Percentiles rank a stretch among this genome's conserved stretches.
Conservation (phyloP, 2,797 vertebrate genomes). For the Phoeniculus purpureus region DNA sequence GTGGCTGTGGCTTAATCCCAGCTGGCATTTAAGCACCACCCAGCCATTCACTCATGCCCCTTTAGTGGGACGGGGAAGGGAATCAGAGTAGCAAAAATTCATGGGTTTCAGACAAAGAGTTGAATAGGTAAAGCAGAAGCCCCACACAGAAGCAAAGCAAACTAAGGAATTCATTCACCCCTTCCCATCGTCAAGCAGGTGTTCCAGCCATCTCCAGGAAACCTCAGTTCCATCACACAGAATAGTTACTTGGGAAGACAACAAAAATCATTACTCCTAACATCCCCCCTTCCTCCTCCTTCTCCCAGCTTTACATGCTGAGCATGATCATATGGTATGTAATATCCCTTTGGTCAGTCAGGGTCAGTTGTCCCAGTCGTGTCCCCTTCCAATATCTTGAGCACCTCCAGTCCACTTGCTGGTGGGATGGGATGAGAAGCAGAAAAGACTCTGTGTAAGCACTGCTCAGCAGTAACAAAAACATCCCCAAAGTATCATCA, state of each 20-base stretch:
- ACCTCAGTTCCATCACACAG: not conserved
- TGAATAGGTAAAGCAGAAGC: not conserved
- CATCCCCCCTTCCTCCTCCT: not conserved
- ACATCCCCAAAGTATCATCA: not conserved
- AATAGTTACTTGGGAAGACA: not conserved
- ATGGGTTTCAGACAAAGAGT: not conserved
- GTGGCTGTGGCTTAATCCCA: not conserved
- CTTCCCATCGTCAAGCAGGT: not conserved
- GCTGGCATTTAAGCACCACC: not conserved
- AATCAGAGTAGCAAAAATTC: not conserved
- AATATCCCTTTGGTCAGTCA: not conserved
- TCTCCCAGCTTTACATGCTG: not conserved
- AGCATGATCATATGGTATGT: not conserved
- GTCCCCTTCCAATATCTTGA: not conserved
- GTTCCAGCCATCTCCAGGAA: not conserved
- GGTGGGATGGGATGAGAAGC: not conserved
- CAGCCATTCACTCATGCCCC: not conserved
- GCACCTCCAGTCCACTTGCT: not conserved
- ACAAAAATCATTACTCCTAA: not conserved
- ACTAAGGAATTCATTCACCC: not conserved
- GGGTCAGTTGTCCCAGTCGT: not conserved
- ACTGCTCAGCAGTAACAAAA: not conserved
- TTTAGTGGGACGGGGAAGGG: not conserved
- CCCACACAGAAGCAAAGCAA: not conserved
- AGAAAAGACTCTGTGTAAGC: not conserved